These are phyloP conservation scores for Sussaba pulchella DNA, from an alignment of 2,888 invertebrate genomes.

Conservation along the genomic window DNA sequence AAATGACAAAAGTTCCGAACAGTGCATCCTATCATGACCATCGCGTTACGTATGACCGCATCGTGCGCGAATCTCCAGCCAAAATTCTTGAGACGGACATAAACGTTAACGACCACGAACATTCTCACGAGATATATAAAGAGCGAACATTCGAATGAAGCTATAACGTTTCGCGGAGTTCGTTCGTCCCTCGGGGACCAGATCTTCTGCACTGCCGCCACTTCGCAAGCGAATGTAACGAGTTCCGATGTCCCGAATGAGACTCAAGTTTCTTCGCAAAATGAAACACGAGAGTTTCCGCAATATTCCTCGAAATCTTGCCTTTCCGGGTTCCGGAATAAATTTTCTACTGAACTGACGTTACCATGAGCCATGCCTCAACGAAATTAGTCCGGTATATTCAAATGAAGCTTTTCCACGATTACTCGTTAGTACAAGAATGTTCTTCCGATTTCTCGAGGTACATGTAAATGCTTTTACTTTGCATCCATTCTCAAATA, in stretches of 20 bases:
- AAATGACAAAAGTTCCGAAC: too few species aligned
- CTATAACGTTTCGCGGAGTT: not conserved
- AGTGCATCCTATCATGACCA: too few species aligned
- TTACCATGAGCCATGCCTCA: not conserved
- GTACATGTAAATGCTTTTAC: constrained; percentile 11
- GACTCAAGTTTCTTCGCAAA: constrained; percentile 17
- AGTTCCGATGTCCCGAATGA: constrained; percentile 21
- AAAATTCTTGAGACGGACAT: too few species aligned
- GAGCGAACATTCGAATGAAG: constrained; percentile 2
- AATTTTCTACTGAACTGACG: not conserved
- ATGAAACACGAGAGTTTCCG: constrained; percentile 1
- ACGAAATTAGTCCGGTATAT: constrained; percentile 18
- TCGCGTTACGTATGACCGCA: too few species aligned
- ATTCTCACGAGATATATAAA: not conserved
- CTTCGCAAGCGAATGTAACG: constrained; percentile 9
- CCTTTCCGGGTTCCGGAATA: not conserved
- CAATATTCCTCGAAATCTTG: not conserved
- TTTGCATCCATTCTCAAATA: not conserved
- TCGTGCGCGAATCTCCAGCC: too few species aligned
- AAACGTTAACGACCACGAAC: too few species aligned
- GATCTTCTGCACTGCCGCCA: not conserved
- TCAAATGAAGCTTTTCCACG: constrained; percentile 15
- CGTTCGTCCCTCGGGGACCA: constrained; percentile 3
- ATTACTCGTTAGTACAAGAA: constrained; percentile 13
- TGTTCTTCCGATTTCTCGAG: not conserved